Percentiles rank a stretch among this genome's conserved stretches.
These are phyloP conservation scores for Varroa destructor DNA, from an alignment of 1,140 invertebrate species.

Conservation along the genomic window DNA sequence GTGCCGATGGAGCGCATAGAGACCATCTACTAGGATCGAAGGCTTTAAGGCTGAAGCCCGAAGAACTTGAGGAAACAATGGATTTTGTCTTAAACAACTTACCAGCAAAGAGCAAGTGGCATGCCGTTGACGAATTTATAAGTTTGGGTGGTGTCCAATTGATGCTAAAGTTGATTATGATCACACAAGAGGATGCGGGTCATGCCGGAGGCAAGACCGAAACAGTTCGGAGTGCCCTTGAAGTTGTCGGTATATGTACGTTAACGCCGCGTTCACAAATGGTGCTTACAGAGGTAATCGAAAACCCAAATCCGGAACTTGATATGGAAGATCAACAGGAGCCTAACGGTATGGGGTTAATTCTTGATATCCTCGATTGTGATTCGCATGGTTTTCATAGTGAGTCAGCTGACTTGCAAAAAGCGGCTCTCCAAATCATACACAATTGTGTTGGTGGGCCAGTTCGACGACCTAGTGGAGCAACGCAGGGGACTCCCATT, in stretches of 20 bases:
- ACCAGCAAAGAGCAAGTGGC: slow-evolving; percentile 61
- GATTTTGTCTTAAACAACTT: slow-evolving; percentile 63
- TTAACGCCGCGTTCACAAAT: slow-evolving; percentile 74
- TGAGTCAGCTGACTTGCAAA: slow-evolving; percentile 60
- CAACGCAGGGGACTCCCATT: slow-evolving; percentile 6
- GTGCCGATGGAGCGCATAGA: slow-evolving; percentile 39
- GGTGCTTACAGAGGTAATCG: slow-evolving; percentile 60
- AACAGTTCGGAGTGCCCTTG: slow-evolving; percentile 72
- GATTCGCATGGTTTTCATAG: slow-evolving; percentile 43
- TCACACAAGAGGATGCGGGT: slow-evolving; percentile 54
- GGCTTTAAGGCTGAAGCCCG: slow-evolving; percentile 61
- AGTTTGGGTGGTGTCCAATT: slow-evolving; percentile 68
- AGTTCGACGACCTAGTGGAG: slow-evolving; percentile 53
- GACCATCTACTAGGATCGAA: slow-evolving; percentile 51
- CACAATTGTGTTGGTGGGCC: slow-evolving; percentile 87
- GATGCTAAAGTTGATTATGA: slow-evolving; percentile 69
- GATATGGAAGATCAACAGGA: slow-evolving; percentile 5
- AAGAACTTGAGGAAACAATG: slow-evolving; percentile 41
- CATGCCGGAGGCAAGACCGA: slow-evolving; percentile 53
- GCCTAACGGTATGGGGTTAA: slow-evolving; percentile 32
- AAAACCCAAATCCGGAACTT: slow-evolving; percentile 35
- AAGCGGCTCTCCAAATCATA: slow-evolving; percentile 69
- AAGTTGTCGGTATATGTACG: slow-evolving; percentile 75
- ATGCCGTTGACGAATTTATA: slow-evolving; percentile 68
- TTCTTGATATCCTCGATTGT: slow-evolving; percentile 29